Percentiles rank a stretch among this genome's conserved stretches.
Conservation (phyloP, 2,113 vertebrate genomes). For the Pseudolaguvia tuberculata region DNA sequence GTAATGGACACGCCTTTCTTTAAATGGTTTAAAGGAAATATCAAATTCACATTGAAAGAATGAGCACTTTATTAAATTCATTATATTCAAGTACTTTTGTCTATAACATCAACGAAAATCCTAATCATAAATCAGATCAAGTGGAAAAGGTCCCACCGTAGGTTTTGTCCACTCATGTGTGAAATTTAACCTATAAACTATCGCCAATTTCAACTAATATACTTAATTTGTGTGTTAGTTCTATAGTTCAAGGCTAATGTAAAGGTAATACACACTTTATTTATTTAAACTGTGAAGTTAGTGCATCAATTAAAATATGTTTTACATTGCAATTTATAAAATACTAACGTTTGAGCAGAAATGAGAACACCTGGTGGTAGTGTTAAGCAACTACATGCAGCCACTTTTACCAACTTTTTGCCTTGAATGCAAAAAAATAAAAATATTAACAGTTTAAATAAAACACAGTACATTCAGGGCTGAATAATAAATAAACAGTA, state of each 20-base stretch:
- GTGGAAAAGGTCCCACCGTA: not conserved
- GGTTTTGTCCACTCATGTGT: not conserved
- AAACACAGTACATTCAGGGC: constrained; percentile 6
- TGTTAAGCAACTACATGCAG: constrained; percentile 22
- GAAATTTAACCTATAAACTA: not conserved
- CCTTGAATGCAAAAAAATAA: not conserved
- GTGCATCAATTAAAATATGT: not conserved
- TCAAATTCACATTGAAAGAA: not conserved
- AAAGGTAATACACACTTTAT: not conserved
- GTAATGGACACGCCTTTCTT: constrained; percentile 17
- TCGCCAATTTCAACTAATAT: not conserved
- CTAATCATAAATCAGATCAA: not conserved
- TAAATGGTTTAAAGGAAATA: not conserved
- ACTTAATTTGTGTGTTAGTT: not conserved
- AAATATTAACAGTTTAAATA: constrained; percentile 24
- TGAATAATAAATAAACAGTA: not conserved
- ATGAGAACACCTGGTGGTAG: constrained; percentile 41
- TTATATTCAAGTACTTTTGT: not conserved
- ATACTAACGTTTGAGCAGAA: constrained; percentile 7
- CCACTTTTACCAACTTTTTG: constrained; percentile 2
- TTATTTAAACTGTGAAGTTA: not conserved
- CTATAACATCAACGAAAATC: not conserved
- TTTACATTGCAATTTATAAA: not conserved
- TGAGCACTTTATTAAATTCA: not conserved
- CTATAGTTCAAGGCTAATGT: not conserved